Conservation (phyloP, 2,888 invertebrate species). For the Hyalella azteca region DNA sequence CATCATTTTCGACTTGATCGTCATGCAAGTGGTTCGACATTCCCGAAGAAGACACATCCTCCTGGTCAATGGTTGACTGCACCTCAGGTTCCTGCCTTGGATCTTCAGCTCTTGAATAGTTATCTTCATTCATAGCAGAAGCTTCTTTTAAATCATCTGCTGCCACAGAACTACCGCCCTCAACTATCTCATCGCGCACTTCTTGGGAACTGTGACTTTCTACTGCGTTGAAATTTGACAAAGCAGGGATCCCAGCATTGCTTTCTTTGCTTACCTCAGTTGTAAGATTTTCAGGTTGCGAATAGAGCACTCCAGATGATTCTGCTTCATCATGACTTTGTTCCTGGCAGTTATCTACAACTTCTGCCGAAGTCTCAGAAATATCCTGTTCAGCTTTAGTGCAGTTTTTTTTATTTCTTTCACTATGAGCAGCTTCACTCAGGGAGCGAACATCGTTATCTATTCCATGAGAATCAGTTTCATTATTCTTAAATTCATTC, state of each 20-base stretch:
- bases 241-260: not conserved
- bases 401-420: not conserved
- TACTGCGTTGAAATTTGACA: not conserved
- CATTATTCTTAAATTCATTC: not conserved
- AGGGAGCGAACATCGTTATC: too few species aligned
- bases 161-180: too few species aligned
- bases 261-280: not conserved
- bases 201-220: not conserved
- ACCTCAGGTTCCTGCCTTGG: not conserved
- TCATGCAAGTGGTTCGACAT: not conserved
- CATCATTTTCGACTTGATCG: too few species aligned
- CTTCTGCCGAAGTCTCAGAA: not conserved
- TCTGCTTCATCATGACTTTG: not conserved
- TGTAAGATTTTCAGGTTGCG: not conserved
- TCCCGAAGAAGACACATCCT: not conserved
- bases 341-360: too few species aligned
- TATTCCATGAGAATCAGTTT: not conserved
- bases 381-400: not conserved
- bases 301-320: not conserved
- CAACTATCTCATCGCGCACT: not conserved
- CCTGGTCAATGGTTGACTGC: not conserved
- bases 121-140: too few species aligned
- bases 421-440: too few species aligned
- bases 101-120: not conserved
- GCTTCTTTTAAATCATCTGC: too few species aligned